Evolutionary conservation across 2,113 vertebrate species (phyloP).

Genomic region (Percopsis transmontana): DNA sequence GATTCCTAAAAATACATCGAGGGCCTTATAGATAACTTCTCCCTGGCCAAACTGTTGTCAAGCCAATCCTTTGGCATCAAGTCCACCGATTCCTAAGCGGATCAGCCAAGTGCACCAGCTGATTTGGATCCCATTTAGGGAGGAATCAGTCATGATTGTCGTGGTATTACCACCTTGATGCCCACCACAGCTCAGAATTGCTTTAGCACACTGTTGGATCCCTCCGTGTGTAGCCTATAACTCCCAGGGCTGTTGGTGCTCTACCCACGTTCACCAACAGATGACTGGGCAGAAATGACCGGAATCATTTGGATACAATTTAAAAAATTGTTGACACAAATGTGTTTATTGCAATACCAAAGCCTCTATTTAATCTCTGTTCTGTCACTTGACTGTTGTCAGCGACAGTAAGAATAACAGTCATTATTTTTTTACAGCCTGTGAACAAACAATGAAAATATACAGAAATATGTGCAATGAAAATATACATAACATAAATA

Average conservation of each 20-base stretch:
- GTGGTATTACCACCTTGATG: constrained; percentile 49
- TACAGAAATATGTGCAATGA: not conserved
- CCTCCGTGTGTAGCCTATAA: not conserved
- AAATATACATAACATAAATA: not conserved
- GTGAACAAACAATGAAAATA: too few relatives aligned
- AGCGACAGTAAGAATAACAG: not conserved
- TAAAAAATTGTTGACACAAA: too few relatives aligned
- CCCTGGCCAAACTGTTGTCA: constrained; percentile 26
- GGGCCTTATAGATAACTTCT: constrained; percentile 15
- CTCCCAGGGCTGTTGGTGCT: constrained; percentile 27
- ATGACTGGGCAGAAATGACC: constrained; percentile 32
- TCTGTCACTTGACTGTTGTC: not conserved
- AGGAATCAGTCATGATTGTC: constrained; percentile 51
- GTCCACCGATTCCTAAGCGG: constrained; percentile 18
- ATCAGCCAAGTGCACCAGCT: constrained; percentile 34
- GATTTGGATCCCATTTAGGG: constrained; percentile 53
- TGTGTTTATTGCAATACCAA: not conserved
- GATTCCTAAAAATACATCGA: constrained; percentile 19
- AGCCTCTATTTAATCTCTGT: too few relatives aligned
- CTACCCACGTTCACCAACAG: constrained; percentile 27
- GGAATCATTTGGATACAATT: too few relatives aligned
- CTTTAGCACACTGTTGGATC: constrained; percentile 36
- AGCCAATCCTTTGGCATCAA: constrained; percentile 19
- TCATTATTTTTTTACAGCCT: not conserved
- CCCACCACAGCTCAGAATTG: constrained; percentile 48